phyloP scores from a whole-genome alignment of 2,888 invertebrate species.

The Tetragonula carbonaria region DNA sequence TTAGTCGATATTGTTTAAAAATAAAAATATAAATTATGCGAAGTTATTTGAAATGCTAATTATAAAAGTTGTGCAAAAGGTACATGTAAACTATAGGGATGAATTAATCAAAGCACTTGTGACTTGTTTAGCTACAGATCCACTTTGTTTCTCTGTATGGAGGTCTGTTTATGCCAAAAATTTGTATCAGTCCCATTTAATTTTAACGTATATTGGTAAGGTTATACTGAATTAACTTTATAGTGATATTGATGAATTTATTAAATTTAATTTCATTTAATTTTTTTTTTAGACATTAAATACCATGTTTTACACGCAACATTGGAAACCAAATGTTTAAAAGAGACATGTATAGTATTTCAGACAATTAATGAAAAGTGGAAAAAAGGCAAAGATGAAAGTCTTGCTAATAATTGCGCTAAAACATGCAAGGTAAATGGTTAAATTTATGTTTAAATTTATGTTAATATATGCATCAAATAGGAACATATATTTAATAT shows the following conservation, averaged over 20 bases:
- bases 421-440: conserved; percentile 72
- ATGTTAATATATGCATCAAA: neutral
- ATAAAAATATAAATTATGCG: conserved; percentile 81
- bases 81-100: conserved; percentile 84
- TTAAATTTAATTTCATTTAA: conserved; percentile 3
- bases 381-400: conserved; percentile 81
- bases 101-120: conserved; percentile 87
- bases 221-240: neutral
- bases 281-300: conserved; percentile 70
- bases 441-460: conserved; percentile 11
- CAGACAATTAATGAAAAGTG: conserved; percentile 83
- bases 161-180: conserved; percentile 88
- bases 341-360: conserved; percentile 85
- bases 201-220: conserved; percentile 85
- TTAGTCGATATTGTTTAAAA: conserved; percentile 78
- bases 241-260: neutral
- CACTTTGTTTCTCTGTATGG: conserved; percentile 89
- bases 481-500: neutral
- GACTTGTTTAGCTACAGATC: conserved; percentile 87
- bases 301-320: conserved; percentile 81
- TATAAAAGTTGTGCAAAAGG: conserved; percentile 87
- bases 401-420: conserved; percentile 66
- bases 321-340: conserved; percentile 83
- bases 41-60: conserved; percentile 88
- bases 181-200: conserved; percentile 87